These are phyloP conservation scores for Brachycybe producta DNA, from an alignment of 2,888 invertebrate species.

Conservation along the genomic window DNA sequence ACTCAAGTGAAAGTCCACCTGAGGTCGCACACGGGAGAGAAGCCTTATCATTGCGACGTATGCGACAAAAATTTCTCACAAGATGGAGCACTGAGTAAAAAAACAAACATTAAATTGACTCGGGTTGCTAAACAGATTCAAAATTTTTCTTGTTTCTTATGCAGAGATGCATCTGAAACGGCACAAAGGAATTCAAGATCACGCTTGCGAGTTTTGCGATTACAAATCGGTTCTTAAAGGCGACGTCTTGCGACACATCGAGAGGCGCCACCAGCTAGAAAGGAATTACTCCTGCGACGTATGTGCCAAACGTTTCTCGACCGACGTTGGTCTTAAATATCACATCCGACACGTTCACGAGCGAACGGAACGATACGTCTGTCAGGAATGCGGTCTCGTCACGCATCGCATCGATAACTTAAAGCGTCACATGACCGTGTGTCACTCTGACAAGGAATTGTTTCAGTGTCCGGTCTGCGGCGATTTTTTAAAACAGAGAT, in stretches of 20 bases:
- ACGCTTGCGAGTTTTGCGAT: slow-evolving; percentile 14
- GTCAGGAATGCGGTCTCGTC: slow-evolving; percentile 23
- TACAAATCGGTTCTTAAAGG: slow-evolving; percentile 17
- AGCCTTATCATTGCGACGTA: slow-evolving; percentile 75
- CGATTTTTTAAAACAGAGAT: slow-evolving; percentile 23
- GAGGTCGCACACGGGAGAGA: slow-evolving; percentile 78
- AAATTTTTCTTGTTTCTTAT: neutral
- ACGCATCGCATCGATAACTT: slow-evolving; percentile 25
- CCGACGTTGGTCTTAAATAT: slow-evolving; percentile 80
- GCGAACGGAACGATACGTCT: slow-evolving; percentile 12
- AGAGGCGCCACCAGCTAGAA: slow-evolving; percentile 21
- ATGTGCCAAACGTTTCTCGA: slow-evolving; percentile 82
- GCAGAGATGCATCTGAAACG: slow-evolving; percentile 17
- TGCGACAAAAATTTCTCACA: slow-evolving; percentile 84
- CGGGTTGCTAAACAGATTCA: neutral
- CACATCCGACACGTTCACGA: slow-evolving; percentile 37
- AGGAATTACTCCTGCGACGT: slow-evolving; percentile 61
- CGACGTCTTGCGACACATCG: slow-evolving; percentile 15
- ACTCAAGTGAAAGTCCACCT: slow-evolving; percentile 44
- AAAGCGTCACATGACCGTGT: slow-evolving; percentile 24
- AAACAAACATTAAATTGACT: neutral
- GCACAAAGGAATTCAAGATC: slow-evolving; percentile 14
- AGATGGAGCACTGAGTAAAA: slow-evolving; percentile 59
- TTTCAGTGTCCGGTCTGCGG: slow-evolving; percentile 26
- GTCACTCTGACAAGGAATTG: slow-evolving; percentile 24